These are phyloP conservation scores for Acanthococcus lagerstroemiae DNA, from an alignment of 2,888 invertebrate species.

Conservation along the genomic window DNA sequence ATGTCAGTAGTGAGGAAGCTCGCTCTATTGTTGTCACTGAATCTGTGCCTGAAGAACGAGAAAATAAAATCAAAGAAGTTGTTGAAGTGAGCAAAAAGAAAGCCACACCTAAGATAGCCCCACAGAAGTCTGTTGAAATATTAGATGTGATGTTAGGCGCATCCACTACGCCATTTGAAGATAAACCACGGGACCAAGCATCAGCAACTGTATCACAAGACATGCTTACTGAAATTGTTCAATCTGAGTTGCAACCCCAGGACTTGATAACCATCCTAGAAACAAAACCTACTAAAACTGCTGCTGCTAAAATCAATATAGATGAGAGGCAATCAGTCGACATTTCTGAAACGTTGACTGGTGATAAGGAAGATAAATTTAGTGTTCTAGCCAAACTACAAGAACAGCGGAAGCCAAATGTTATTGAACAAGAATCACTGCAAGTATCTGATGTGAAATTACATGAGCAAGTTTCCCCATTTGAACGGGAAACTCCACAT, in stretches of 20 bases:
- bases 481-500: slow-evolving; percentile 35
- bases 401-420: slow-evolving; percentile 42
- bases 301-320: slow-evolving; percentile 8
- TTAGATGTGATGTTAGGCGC: no score
- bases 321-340: slow-evolving; percentile 40
- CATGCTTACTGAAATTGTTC: neutral
- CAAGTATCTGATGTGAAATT: slow-evolving; percentile 40
- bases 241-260: slow-evolving; percentile 8
- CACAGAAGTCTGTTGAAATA: neutral
- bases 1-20: slow-evolving; percentile 33
- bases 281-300: slow-evolving; percentile 16
- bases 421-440: slow-evolving; percentile 43
- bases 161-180: slow-evolving; percentile 9
- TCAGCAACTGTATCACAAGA: slow-evolving; percentile 5
- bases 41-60: slow-evolving; percentile 22
- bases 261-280: neutral
- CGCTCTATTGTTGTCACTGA: slow-evolving; percentile 34
- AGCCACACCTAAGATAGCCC: slow-evolving; percentile 25
- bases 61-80: slow-evolving; percentile 3
- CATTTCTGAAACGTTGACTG: slow-evolving; percentile 37
- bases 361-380: slow-evolving; percentile 40
- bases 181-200: neutral
- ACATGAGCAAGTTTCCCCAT: neutral
- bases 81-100: slow-evolving; percentile 33
- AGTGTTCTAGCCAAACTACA: slow-evolving; percentile 42